Percentiles rank a stretch among this genome's conserved stretches.
Conservation (phyloP, 2,113 vertebrate species). For the Chaenogobius annularis region DNA sequence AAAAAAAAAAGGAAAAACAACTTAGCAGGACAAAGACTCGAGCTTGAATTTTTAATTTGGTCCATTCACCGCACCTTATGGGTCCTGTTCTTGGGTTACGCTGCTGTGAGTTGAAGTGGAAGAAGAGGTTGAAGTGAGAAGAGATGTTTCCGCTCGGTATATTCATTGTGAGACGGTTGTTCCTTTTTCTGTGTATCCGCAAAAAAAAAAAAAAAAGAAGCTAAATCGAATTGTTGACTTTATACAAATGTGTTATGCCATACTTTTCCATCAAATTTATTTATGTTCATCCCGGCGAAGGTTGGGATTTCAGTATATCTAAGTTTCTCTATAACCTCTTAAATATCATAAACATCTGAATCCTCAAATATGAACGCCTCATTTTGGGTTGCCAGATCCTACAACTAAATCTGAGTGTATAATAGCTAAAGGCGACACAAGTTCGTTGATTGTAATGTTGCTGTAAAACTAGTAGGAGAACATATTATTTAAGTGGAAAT, state of each 20-base stretch:
- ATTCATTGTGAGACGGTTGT: background rate
- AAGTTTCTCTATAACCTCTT: too few relatives aligned
- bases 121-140: background rate
- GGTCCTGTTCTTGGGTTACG: conserved; percentile 45
- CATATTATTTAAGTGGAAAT: background rate
- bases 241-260: conserved; percentile 47
- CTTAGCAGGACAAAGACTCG: conserved; percentile 31
- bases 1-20: conserved; percentile 10
- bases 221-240: conserved; percentile 15
- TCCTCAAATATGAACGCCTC: background rate
- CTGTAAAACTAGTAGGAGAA: too few relatives aligned
- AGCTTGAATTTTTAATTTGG: conserved; percentile 62
- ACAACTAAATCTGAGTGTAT: background rate
- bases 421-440: background rate
- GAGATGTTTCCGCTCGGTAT: background rate
- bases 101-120: conserved; percentile 25
- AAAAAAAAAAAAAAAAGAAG: background rate
- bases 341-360: background rate
- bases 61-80: conserved; percentile 22
- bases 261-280: background rate
- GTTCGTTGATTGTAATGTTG: background rate
- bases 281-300: background rate
- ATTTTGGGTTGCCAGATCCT: background rate
- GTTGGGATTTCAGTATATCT: background rate
- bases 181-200: conserved; percentile 31